Evolutionary conservation across 2,888 invertebrate genomes (phyloP).

Genomic region (Mayetiola destructor): DNA sequence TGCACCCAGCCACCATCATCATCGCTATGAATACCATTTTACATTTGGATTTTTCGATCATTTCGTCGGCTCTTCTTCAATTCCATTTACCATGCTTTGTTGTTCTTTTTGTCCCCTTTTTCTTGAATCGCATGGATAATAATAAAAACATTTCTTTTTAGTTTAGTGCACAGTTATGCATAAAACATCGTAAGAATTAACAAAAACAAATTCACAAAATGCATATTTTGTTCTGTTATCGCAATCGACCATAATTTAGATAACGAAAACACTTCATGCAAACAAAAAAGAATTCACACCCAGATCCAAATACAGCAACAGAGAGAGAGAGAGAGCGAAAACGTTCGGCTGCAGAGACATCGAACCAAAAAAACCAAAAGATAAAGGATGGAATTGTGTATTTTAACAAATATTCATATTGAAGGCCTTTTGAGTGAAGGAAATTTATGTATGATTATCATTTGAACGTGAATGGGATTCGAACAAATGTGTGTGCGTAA

Average conservation of each 20-base stretch:
- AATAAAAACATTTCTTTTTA: background rate
- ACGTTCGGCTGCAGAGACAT: too few species aligned
- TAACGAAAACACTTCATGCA: constrained; percentile 1
- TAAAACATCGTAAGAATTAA: too few species aligned
- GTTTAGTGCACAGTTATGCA: background rate
- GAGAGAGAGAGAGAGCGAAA: background rate
- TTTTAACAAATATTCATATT: too few species aligned
- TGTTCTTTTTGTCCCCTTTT: too few species aligned
- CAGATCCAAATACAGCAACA: background rate
- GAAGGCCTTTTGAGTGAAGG: too few species aligned
- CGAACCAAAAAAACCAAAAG: too few species aligned
- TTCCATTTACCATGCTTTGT: background rate
- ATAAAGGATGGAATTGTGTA: too few species aligned
- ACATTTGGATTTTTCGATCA: constrained; percentile 1
- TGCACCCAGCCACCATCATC: background rate
- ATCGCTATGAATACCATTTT: background rate
- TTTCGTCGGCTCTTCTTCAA: background rate
- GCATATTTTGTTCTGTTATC: constrained; percentile 7
- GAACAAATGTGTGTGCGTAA: too few species aligned
- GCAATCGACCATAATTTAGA: background rate
- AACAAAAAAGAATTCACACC: background rate
- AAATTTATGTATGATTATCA: too few species aligned
- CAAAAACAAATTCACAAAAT: too few species aligned
- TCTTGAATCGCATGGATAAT: too few species aligned
- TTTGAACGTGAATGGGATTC: too few species aligned